Base-by-base conservation (phyloP, 2,113 vertebrate species). In the Pao palembangensis region DNA sequence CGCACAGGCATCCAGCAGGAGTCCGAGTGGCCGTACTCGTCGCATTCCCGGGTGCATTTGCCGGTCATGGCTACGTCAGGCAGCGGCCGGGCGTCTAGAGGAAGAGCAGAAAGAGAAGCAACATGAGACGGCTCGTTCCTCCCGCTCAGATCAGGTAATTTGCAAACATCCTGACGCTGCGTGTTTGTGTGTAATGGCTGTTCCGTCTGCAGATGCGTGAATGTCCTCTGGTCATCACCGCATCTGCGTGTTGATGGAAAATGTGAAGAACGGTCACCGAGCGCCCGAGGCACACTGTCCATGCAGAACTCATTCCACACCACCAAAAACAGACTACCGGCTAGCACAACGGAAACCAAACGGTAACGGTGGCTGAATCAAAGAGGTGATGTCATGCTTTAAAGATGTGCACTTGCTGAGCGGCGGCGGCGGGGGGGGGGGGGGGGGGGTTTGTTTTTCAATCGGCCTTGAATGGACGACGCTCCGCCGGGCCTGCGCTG, bases 1-100 rank as follows among this genome's bases (percentile, higher is more conserved):
- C 94, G 95, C 80, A 99, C 97, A 5, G 97, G 97, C 97, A 99
- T 99, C 97, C 97, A 99, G 90, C 97, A 99, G 91, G 97, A 95
- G 83, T 99, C 97, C 12, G 97, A 99, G 91, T 99, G 97, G 88
- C 97, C 96, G 0, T 97, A 99, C 81, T 99, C 97, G 62, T 98
- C 94, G 78, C 97, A 99, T 85, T 99, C 97, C 67, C 94, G 92
- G 50, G 97, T 99, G 84, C 97, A 99, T 82, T 98, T 99, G 78
- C 97, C 97, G 61, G 97, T 99, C 90, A 99, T 93, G 82, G 97
- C 96, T 93, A 99, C 97, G 93, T 98, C 97, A 88, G 97, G 97
- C 91, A 99, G 91, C 85, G 97, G 96, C 87, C 97, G 94, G 88
- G 96, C 94, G 93, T 99, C 97, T 99, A 88, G 98, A 88, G 65